Percentiles rank a stretch among this genome's conserved stretches.
These are phyloP conservation scores for Dendroctonus valens DNA, from an alignment of 1,140 invertebrate genomes.

Conservation along the genomic window DNA sequence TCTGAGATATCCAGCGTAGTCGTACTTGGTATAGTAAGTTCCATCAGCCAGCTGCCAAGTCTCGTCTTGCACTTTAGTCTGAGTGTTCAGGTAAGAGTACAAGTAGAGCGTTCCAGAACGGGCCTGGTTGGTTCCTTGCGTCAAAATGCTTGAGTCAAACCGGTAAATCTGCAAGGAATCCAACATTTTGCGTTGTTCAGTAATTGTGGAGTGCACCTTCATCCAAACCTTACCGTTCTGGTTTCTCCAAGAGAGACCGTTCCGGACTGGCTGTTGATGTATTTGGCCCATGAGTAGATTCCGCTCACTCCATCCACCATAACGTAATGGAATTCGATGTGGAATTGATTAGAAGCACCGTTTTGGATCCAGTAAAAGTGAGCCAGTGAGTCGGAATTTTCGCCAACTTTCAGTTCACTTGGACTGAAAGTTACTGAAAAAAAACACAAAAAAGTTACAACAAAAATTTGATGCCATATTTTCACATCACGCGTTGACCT, in stretches of 20 bases:
- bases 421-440: constrained; percentile 6
- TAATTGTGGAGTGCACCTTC: not conserved
- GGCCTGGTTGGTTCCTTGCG: constrained; percentile 12
- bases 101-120: constrained; percentile 10
- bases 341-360: not conserved
- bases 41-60: constrained; percentile 22
- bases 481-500: no score
- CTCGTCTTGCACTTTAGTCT: constrained; percentile 24
- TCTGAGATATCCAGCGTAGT: constrained; percentile 18
- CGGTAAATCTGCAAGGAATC: constrained; percentile 9
- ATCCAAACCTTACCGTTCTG: constrained; percentile 4
- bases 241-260: constrained; percentile 12
- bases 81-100: constrained; percentile 10
- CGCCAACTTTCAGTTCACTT: constrained; percentile 1
- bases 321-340: constrained; percentile 17
- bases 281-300: constrained; percentile 24
- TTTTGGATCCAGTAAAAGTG: constrained; percentile 24
- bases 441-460: no score
- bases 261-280: constrained; percentile 14
- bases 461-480: not conserved
- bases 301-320: constrained; percentile 19
- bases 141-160: constrained; percentile 6
- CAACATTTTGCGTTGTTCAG: not conserved
- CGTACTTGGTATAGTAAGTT: constrained; percentile 24
- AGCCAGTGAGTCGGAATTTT: constrained; percentile 3